Percentiles rank a stretch among this genome's conserved stretches.
phyloP scores from a whole-genome alignment of 1,140 invertebrate genomes.

The Thrips palmi region DNA sequence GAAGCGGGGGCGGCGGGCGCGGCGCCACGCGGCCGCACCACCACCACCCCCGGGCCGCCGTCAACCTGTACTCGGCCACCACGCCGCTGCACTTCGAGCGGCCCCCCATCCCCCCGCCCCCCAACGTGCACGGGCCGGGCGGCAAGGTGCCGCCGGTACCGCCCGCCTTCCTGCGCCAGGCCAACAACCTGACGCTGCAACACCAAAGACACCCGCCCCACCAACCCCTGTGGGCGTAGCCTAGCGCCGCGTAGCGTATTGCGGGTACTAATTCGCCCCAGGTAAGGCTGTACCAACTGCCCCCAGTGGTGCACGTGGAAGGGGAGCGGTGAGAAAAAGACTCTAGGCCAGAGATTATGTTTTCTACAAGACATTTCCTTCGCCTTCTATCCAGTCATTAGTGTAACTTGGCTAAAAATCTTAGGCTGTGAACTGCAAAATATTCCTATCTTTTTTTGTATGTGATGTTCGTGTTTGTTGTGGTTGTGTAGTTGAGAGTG shows the following conservation, averaged over 20 bases:
- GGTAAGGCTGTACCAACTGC: constrained; percentile 7
- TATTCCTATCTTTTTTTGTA: too few relatives aligned
- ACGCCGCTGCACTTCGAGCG: constrained; percentile 10
- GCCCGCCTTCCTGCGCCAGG: too few relatives aligned
- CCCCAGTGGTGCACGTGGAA: constrained; percentile 2
- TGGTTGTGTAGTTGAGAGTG: too few relatives aligned
- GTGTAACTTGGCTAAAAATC: too few relatives aligned
- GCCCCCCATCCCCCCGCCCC: too few relatives aligned
- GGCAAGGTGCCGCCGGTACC: constrained; percentile 29
- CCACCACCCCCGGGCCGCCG: constrained; percentile 17
- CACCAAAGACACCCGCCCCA: too few relatives aligned
- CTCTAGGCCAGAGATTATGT: constrained; percentile 6
- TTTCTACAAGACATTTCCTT: not conserved
- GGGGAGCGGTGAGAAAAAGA: constrained; percentile 6
- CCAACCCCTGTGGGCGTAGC: constrained; percentile 12
- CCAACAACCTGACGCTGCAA: too few relatives aligned
- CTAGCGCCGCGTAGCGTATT: too few relatives aligned
- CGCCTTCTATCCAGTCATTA: not conserved
- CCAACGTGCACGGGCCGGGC: too few relatives aligned
- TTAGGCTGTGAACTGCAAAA: too few relatives aligned
- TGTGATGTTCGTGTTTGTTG: too few relatives aligned
- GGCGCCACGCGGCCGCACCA: constrained; percentile 26
- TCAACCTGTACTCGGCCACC: constrained; percentile 3
- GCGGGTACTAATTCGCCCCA: constrained; percentile 11
- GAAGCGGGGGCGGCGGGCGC: constrained; percentile 34